Conservation (phyloP, 2,797 vertebrate genomes). For the Distichodus sexfasciatus region DNA sequence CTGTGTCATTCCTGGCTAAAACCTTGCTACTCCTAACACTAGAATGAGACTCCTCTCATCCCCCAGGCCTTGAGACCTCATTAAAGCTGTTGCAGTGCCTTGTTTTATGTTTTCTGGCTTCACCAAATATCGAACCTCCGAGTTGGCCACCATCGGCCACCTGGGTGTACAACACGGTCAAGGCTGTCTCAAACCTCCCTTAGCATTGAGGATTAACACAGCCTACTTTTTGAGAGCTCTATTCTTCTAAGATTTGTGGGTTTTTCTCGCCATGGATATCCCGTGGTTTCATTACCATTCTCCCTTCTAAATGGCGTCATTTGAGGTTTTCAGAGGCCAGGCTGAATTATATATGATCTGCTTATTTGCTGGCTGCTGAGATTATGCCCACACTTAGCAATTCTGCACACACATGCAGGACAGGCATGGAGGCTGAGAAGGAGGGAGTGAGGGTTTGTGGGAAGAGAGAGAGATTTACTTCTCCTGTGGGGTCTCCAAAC, state of each 20-base stretch:
- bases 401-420: constrained; percentile 33
- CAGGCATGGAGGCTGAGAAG: background rate
- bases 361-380: constrained; percentile 49
- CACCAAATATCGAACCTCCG: background rate
- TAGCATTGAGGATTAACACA: constrained; percentile 15
- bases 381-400: constrained; percentile 21
- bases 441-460: background rate
- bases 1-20: too few species aligned
- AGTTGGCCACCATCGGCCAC: background rate
- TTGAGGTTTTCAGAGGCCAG: constrained; percentile 39
- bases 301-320: constrained; percentile 40
- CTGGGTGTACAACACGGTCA: background rate
- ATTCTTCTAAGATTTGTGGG: background rate
- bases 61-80: too few species aligned
- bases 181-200: background rate
- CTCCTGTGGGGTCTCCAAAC: background rate
- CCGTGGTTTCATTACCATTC: constrained; percentile 17
- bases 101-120: too few species aligned
- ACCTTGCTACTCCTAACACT: too few species aligned
- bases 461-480: constrained; percentile 27
- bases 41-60: too few species aligned
- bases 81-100: too few species aligned
- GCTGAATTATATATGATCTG: constrained; percentile 50
- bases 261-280: constrained; percentile 1
- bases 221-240: background rate